Percentiles rank a stretch among this genome's conserved stretches.
These are phyloP conservation scores for Uropsilus gracilis DNA, from an alignment of 2,113 vertebrate genomes.

Conservation along the genomic window DNA sequence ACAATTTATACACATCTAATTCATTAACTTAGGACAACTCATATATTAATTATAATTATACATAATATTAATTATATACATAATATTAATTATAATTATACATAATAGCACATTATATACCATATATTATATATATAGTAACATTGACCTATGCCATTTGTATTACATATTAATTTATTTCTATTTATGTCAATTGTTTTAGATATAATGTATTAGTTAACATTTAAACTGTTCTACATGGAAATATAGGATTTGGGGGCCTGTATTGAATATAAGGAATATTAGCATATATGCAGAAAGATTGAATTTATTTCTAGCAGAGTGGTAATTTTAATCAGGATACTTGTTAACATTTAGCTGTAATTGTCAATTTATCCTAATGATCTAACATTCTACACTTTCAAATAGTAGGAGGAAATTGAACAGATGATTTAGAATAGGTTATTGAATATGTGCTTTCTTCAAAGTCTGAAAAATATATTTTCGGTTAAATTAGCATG, in stretches of 20 bases:
- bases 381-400: constrained; percentile 78
- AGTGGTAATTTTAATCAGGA: constrained; percentile 81
- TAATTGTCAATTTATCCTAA: constrained; percentile 75
- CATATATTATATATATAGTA: neutral
- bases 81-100: neutral
- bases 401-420: constrained; percentile 72
- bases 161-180: neutral
- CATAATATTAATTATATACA: too few relatives aligned
- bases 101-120: too few relatives aligned
- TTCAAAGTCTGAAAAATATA: constrained; percentile 39
- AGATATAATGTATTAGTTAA: constrained; percentile 33
- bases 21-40: neutral
- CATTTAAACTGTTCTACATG: neutral
- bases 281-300: constrained; percentile 67
- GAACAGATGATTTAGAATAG: constrained; percentile 63
- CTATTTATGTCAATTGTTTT: constrained; percentile 36
- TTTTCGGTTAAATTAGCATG: constrained; percentile 38
- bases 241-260: neutral
- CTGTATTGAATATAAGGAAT: constrained; percentile 62
- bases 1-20: neutral
- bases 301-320: constrained; percentile 76
- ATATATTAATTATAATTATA: neutral
- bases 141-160: neutral
- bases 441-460: constrained; percentile 38
- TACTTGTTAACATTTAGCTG: constrained; percentile 79